Evolutionary conservation across 1,140 invertebrate species (phyloP), one percentile per base, ranked within the genome.

Genomic region (Leguminivora glycinivorella): DNA sequence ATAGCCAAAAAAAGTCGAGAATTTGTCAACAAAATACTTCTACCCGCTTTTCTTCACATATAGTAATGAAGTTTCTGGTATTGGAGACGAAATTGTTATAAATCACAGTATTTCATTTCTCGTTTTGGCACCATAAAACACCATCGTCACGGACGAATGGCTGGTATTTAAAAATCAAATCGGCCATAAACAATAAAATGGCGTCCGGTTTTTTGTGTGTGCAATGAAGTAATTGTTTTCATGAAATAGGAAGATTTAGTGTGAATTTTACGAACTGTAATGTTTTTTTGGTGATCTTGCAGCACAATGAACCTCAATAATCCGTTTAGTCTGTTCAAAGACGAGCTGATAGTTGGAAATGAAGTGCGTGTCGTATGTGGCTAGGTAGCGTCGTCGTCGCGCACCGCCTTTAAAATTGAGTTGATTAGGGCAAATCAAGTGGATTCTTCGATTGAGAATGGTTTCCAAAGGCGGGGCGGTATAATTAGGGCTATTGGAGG

Each of bases 141-240:
- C 26, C 58, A 29, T 63, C 25, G 58, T 63, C 58, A 63, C 58
- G 26, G 58, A 31, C 58, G 58, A 26, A 68, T 68, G 67, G 24
- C 40, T 52, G 24, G 67, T 25, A 69, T 56, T 69, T 47, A 63
- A 63, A 70, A 70, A 70, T 19, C 26, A 69, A 56, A 69, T 70
- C 26, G 25, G 69, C 89, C 92, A 92, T 91, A 92, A 92, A 92
- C 85, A 92, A 92, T 87, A 92, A 92, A 90, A 92, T 92, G 90
- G 92, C 92, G 90, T 88, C 77, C 83, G 80, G 85, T 90, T 91
- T 91, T 92, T 91, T 89, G 88, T 91, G 88, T 90, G 87, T 90
- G 88, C 84, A 81, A 86, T 87, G 82, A 86, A 89, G 82, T 84
- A 82, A 88, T 89, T 90, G 86, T 90, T 91, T 89, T 89, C 81